A percentile compares a stretch with the other conserved stretches of the same genome.
Conservation (phyloP, 2,888 invertebrate genomes). For the Pyrochroa serraticornis region DNA sequence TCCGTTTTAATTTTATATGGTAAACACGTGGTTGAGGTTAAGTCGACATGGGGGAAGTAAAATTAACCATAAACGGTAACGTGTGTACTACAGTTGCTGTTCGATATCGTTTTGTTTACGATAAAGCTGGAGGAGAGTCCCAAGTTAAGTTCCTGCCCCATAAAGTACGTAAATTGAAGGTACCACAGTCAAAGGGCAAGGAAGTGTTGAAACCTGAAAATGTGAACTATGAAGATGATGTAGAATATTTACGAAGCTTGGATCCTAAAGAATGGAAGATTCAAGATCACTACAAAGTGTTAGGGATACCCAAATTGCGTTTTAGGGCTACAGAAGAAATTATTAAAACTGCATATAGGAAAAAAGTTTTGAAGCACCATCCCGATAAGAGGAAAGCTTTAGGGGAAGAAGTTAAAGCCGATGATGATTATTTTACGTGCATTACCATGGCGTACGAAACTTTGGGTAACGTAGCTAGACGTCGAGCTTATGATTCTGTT, state of each 20-base stretch:
- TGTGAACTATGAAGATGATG: slow-evolving; percentile 72
- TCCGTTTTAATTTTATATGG: neutral
- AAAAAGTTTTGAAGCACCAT: slow-evolving; percentile 92
- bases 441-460: slow-evolving; percentile 98
- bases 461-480: slow-evolving; percentile 77
- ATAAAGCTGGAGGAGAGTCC: slow-evolving; percentile 45
- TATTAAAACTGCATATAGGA: slow-evolving; percentile 91
- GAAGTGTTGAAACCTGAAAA: slow-evolving; percentile 48
- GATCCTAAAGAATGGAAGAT: slow-evolving; percentile 98
- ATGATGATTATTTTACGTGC: slow-evolving; percentile 98
- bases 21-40: slow-evolving; percentile 33
- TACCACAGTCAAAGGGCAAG: slow-evolving; percentile 42
- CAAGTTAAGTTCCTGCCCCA: slow-evolving; percentile 51
- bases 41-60: slow-evolving; percentile 51
- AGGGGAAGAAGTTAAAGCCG: slow-evolving; percentile 85
- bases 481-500: slow-evolving; percentile 94
- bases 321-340: slow-evolving; percentile 89
- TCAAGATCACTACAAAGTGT: slow-evolving; percentile 96
- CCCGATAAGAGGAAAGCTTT: slow-evolving; percentile 95
- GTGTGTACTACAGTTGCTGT: slow-evolving; percentile 51
- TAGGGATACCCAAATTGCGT: slow-evolving; percentile 85
- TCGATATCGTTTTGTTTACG: slow-evolving; percentile 53
- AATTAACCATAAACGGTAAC: slow-evolving; percentile 36
- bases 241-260: slow-evolving; percentile 82
- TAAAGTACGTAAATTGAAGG: slow-evolving; percentile 47